Base-by-base conservation (phyloP, 2,113 vertebrate species). In the Triplophysa tibetana region DNA sequence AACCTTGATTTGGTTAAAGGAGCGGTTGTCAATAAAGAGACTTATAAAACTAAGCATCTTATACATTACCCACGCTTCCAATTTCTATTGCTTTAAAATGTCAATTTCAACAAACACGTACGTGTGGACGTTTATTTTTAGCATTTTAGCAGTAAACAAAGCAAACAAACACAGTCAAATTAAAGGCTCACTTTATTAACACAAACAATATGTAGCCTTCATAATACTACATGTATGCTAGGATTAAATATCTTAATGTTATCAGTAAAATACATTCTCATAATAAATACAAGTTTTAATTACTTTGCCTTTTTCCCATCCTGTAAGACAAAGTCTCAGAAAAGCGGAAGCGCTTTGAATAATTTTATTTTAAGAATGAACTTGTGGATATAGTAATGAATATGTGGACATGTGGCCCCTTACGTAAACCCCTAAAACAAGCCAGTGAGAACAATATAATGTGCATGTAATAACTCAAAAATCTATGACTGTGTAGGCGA, bases 251-350 rank as follows among this genome's bases (percentile, higher is more conserved):
- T 48, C 10, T 4, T 29, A 38, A 50, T 19, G 17, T 66, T 58
- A 21, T 73, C 38, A 23, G 19, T 60, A 5, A 38, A 60, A 73
- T 61, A 17, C 29, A 79, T 13, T 29, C 72, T 65, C 70, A 79
- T 19, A 52, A 80, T 69, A 24, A 77, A 83, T 70, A 82, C 81
- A 77, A 12, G 78, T 16, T 82, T 52, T 86, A 76, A 66, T 66
- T 90, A 90, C 89, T 85, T 92, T 92, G 85, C 91, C 93, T 87
- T 92, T 89, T 88, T 89, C 92, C 91, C 91, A 88, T 90, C 89
- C 90, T 87, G 85, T 83, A 84, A 89, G 86, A 89, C 91, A 90
- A 88, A 82, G 56, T 12, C 75, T 84, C 83, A 90, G 88, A 84
- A 81, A 80, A 9, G 10, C 43, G 8, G 43, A 12, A 11, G 11